Conservation (phyloP, 2,888 invertebrate genomes). For the Drosophila pseudotalamancana region DNA sequence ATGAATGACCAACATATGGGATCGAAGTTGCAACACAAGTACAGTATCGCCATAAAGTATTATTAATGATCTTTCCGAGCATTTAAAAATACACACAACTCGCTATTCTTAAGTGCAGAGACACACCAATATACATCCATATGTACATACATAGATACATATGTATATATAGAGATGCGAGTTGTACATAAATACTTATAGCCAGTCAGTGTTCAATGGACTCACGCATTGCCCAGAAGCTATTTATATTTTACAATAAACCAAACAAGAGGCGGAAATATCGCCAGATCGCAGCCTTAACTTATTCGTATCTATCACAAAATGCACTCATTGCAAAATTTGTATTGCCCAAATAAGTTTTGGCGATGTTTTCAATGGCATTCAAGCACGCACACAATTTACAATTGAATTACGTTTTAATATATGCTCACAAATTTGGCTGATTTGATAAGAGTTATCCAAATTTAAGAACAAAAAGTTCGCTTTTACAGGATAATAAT, state of each 20-base stretch:
- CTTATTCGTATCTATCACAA: conserved; percentile 16
- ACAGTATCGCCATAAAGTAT: conserved; percentile 60
- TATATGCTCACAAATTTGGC: not conserved
- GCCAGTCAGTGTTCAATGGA: conserved; percentile 57
- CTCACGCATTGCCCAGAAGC: conserved; percentile 61
- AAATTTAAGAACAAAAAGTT: not conserved
- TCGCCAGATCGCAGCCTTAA: conserved; percentile 28
- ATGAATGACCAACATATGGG: conserved; percentile 34
- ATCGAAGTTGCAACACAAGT: conserved; percentile 40
- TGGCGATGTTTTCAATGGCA: conserved; percentile 17
- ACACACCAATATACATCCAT: conserved; percentile 17
- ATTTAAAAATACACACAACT: conserved; percentile 66
- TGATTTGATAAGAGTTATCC: not conserved
- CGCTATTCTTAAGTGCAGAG: conserved; percentile 57
- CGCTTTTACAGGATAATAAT: too few species aligned
- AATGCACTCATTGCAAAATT: conserved; percentile 24
- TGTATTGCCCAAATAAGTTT: conserved; percentile 1
- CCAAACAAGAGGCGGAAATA: conserved; percentile 49
- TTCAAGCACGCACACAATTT: not conserved
- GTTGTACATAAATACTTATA: conserved; percentile 17
- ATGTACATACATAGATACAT: conserved; percentile 10
- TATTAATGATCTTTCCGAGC: conserved; percentile 71
- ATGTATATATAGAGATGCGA: conserved; percentile 1
- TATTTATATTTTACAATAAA: conserved; percentile 58
- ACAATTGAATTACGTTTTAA: not conserved